Conservation (phyloP, 2,113 vertebrate genomes). For the Emydura subglobosa region DNA sequence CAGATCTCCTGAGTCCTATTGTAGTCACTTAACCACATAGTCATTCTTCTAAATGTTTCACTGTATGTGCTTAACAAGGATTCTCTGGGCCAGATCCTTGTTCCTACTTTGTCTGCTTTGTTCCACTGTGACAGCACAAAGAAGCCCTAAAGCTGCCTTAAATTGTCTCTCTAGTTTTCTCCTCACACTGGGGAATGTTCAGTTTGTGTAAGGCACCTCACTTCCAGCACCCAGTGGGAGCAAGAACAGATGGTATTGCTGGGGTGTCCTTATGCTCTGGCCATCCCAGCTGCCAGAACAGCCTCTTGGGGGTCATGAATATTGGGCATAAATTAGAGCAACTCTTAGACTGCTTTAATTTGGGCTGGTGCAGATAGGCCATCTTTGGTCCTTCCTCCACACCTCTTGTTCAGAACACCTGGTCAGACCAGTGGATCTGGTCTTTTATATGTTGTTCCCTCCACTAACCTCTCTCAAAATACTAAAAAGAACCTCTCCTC, state of each 20-base stretch:
- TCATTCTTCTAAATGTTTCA: background rate
- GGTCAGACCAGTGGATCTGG: too few relatives aligned
- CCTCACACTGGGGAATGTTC: background rate
- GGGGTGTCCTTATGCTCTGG: background rate
- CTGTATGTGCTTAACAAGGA: background rate
- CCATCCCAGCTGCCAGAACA: background rate
- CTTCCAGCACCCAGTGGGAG: background rate
- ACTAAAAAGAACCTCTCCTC: background rate
- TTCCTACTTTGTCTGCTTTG: background rate
- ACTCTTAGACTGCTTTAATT: background rate
- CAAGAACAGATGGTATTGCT: background rate
- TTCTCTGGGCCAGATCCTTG: background rate
- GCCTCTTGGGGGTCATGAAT: background rate
- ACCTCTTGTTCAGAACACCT: background rate
- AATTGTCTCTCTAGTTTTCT: background rate
- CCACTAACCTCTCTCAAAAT: background rate
- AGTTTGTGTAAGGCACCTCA: background rate
- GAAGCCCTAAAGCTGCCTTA: background rate
- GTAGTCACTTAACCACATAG: background rate
- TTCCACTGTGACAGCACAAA: background rate
- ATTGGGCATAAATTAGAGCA: background rate
- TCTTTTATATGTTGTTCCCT: background rate
- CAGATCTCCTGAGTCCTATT: background rate
- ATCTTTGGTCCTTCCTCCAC: background rate
- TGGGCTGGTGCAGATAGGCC: background rate